These are phyloP conservation scores for Drosophila kanapiae DNA, from an alignment of 1,140 invertebrate species.

Conservation along the genomic window DNA sequence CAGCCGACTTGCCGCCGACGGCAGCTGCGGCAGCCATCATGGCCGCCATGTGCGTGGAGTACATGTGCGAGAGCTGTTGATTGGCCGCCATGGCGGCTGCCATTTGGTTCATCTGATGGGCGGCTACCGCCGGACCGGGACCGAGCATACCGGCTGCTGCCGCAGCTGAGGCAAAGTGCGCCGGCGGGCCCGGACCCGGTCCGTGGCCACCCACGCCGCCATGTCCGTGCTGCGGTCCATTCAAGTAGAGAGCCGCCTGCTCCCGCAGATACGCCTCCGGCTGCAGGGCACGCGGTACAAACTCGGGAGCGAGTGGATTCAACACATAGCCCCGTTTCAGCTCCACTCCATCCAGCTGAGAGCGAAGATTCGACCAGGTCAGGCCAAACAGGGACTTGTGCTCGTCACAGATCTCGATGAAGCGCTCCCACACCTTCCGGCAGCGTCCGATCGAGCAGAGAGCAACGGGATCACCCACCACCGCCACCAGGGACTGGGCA, in stretches of 20 bases:
- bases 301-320: conserved; percentile 94
- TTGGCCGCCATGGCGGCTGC: conserved; percentile 73
- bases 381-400: conserved; percentile 92
- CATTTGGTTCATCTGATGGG: conserved; percentile 76
- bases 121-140: conserved; percentile 57
- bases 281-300: conserved; percentile 89
- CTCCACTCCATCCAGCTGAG: conserved; percentile 90
- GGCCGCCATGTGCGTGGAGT: conserved; percentile 68
- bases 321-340: conserved; percentile 91
- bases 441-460: conserved; percentile 94
- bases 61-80: conserved; percentile 67
- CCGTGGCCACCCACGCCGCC: conserved; percentile 51
- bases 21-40: conserved; percentile 72
- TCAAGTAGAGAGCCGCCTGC: conserved; percentile 77
- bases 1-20: conserved; percentile 55
- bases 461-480: conserved; percentile 95
- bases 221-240: conserved; percentile 53
- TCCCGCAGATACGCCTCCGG: conserved; percentile 85
- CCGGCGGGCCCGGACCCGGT: conserved; percentile 54
- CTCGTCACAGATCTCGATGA: conserved; percentile 90
- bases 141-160: conserved; percentile 62
- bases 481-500: conserved; percentile 94
- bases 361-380: conserved; percentile 89
- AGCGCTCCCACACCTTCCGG: conserved; percentile 93
- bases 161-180: conserved; percentile 46